Conservation (phyloP, 2,888 invertebrate genomes). For the Hypsopygia costalis region DNA sequence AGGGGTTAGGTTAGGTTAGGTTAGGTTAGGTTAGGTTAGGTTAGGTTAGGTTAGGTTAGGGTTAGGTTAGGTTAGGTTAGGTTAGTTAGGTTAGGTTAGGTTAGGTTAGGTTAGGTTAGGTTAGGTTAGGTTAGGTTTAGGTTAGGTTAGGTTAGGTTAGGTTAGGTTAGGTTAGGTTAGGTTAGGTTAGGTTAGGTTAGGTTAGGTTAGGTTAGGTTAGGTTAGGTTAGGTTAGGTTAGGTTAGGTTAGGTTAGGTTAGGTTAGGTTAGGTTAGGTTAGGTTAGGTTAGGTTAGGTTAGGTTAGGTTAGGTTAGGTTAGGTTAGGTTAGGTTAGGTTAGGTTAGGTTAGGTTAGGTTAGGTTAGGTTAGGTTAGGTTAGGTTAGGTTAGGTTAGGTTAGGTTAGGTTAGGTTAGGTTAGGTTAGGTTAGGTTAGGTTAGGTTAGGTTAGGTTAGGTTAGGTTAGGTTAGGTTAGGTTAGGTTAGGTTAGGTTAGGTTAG, state of each 20-base stretch:
- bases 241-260: constrained; percentile 17
- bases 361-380: constrained; percentile 21
- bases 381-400: constrained; percentile 20
- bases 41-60: too few relatives aligned
- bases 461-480: constrained; percentile 24
- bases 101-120: constrained; percentile 24
- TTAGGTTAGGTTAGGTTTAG: too few relatives aligned
- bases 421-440: constrained; percentile 24
- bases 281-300: constrained; percentile 15
- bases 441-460: constrained; percentile 25
- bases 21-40: constrained; percentile 14
- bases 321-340: constrained; percentile 19
- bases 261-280: constrained; percentile 20
- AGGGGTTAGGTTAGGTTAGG: constrained; percentile 18
- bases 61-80: constrained; percentile 15
- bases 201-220: constrained; percentile 17
- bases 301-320: constrained; percentile 19
- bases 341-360: constrained; percentile 20
- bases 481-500: constrained; percentile 18
- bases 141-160: constrained; percentile 13
- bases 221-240: constrained; percentile 18
- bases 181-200: constrained; percentile 14
- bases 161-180: constrained; percentile 16
- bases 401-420: constrained; percentile 20
- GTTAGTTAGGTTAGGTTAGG: constrained; percentile 15